phyloP scores from a whole-genome alignment of 2,888 invertebrate genomes.

The Synanthedon tipuliformis region DNA sequence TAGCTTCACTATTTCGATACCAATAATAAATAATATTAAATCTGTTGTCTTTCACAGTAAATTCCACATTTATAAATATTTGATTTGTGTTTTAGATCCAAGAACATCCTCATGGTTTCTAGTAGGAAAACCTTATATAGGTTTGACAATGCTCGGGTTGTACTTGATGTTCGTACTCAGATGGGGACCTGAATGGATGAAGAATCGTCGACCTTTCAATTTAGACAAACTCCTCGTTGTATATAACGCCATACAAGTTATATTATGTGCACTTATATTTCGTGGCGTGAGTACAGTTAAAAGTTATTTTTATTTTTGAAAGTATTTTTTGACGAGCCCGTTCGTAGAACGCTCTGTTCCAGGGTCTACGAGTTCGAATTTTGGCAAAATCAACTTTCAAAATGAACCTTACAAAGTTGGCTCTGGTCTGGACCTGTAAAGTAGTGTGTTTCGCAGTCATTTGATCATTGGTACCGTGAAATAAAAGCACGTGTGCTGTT shows the following conservation, averaged over 20 bases:
- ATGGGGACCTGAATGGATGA: conserved; percentile 81
- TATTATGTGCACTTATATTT: conserved; percentile 66
- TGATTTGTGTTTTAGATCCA: conserved; percentile 60
- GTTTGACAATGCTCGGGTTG: conserved; percentile 56
- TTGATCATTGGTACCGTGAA: no score
- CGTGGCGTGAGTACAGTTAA: conserved; percentile 47
- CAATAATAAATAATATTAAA: no score
- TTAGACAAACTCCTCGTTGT: conserved; percentile 73
- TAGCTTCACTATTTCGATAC: no score
- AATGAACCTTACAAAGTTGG: no score
- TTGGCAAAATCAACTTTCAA: no score
- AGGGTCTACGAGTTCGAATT: no score
- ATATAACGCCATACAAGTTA: conserved; percentile 77
- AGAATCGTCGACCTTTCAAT: conserved; percentile 72
- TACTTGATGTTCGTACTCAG: conserved; percentile 79
- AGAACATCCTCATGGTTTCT: conserved; percentile 76
- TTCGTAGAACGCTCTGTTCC: no score
- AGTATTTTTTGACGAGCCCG: no score
- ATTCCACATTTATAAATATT: not conserved
- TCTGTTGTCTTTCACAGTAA: conserved; percentile 1
- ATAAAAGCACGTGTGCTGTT: no score
- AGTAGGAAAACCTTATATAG: conserved; percentile 74
- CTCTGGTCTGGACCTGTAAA: no score
- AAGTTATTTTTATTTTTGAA: no score
- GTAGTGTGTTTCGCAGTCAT: no score